phyloP scores from a whole-genome alignment of 2,113 vertebrate genomes.

The Onychostoma macrolepis region DNA sequence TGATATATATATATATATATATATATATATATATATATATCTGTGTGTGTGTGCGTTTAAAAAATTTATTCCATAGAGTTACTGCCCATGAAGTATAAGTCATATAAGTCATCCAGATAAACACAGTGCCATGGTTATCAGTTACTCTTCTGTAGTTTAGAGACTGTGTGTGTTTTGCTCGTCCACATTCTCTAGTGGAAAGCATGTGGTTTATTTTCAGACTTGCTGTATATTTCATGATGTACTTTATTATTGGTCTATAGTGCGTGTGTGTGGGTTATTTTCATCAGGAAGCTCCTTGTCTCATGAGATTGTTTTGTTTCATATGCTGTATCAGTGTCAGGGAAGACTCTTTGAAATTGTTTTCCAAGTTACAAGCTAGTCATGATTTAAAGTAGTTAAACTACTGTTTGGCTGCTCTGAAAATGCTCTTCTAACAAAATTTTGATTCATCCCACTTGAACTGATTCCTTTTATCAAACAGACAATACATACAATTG shows the following conservation, averaged over 20 bases:
- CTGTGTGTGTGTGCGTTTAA: no score
- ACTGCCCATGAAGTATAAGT: not conserved
- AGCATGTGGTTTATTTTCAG: not conserved
- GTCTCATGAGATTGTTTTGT: not conserved
- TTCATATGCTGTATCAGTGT: not conserved
- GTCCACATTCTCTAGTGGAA: not conserved
- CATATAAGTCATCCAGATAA: not conserved
- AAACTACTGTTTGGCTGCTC: not conserved
- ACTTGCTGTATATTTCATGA: not conserved
- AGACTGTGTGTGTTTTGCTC: not conserved
- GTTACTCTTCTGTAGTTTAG: not conserved
- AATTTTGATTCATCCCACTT: not conserved
- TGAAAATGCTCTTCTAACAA: not conserved
- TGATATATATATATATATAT: no score
- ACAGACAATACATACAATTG: not conserved
- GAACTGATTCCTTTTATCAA: not conserved
- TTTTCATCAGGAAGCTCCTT: not conserved
- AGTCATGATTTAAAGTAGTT: not conserved
- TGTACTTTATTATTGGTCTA: not conserved
- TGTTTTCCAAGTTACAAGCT: not conserved
- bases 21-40: no score
- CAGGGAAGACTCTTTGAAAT: not conserved
- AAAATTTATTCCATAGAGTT: no score
- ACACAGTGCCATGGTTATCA: not conserved
- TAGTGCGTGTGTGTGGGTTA: not conserved